These are phyloP conservation scores for Drosophila leonis DNA, from an alignment of 2,888 invertebrate species.

Conservation along the genomic window DNA sequence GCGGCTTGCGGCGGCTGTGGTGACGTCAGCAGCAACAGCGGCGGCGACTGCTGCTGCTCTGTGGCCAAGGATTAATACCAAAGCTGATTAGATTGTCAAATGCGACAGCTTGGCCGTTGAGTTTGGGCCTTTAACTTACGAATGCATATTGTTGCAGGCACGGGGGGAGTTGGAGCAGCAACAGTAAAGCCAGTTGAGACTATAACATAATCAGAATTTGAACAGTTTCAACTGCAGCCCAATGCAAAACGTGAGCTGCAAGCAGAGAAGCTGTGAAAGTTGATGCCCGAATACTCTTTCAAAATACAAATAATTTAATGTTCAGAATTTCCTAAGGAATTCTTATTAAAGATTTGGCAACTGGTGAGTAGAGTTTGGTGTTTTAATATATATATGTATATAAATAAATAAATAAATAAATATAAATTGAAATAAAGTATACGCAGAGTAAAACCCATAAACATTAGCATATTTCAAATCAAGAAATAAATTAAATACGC, in stretches of 20 bases:
- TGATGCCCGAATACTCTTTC: neutral
- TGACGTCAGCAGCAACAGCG: neutral
- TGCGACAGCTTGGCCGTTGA: slow-evolving; percentile 64
- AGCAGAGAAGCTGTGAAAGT: neutral
- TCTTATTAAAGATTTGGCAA: neutral
- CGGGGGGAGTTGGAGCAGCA: neutral
- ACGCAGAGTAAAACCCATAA: neutral
- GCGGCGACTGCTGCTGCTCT: slow-evolving; percentile 22
- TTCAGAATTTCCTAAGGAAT: too few relatives aligned
- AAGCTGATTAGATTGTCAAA: slow-evolving; percentile 73
- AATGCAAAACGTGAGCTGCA: slow-evolving; percentile 1
- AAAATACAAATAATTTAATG: neutral
- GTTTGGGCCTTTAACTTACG: slow-evolving; percentile 20
- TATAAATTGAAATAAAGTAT: neutral
- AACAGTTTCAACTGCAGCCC: slow-evolving; percentile 15
- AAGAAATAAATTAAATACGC: neutral
- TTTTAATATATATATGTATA: neutral
- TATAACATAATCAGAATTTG: slow-evolving; percentile 18
- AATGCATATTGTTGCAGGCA: slow-evolving; percentile 12
- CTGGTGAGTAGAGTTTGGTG: neutral
- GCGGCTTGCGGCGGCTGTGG: slow-evolving; percentile 41
- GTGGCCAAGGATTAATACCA: slow-evolving; percentile 70
- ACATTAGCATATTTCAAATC: neutral
- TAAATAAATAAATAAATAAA: too few relatives aligned
- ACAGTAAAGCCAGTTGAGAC: neutral